A percentile compares a stretch with the other conserved stretches of the same genome.
Conservation (phyloP, 1,140 invertebrate genomes). For the Zaprionus nigranus region DNA sequence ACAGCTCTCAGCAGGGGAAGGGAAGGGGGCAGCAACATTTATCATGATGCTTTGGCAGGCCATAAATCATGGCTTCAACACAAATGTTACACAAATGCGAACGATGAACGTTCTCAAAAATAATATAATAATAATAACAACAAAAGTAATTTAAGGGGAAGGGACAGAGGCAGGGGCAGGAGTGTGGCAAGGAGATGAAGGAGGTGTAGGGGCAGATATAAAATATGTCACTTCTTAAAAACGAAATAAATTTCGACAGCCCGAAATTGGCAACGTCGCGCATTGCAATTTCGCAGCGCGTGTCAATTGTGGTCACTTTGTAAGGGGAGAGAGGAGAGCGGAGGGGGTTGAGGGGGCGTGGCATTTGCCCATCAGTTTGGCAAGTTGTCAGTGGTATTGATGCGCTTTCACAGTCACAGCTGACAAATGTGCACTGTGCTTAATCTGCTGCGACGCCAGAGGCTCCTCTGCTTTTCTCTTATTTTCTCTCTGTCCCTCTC, state of each 20-base stretch:
- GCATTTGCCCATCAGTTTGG: slow-evolving; percentile 24
- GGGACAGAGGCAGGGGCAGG: background rate
- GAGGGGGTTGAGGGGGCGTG: background rate
- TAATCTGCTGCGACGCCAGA: slow-evolving; percentile 41
- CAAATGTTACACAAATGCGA: slow-evolving; percentile 30
- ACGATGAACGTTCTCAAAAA: background rate
- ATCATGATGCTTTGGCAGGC: slow-evolving; percentile 34
- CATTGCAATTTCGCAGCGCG: slow-evolving; percentile 32
- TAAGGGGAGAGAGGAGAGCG: background rate
- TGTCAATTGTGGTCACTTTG: slow-evolving; percentile 12
- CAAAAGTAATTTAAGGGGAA: background rate
- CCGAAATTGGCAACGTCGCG: background rate
- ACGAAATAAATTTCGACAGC: slow-evolving; percentile 6
- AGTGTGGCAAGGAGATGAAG: no score
- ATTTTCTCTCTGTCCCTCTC: background rate
- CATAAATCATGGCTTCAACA: slow-evolving; percentile 42
- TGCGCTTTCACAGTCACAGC: slow-evolving; percentile 58
- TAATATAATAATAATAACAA: slow-evolving; percentile 9
- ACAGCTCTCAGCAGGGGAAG: slow-evolving; percentile 2
- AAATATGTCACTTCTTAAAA: slow-evolving; percentile 10
- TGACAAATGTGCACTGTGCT: slow-evolving; percentile 65
- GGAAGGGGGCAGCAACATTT: slow-evolving; percentile 23
- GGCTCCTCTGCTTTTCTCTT: background rate
- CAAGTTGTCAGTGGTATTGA: slow-evolving; percentile 27
- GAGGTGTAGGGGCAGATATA: background rate